Conservation (phyloP, 2,797 vertebrate genomes). For the Premnoplex brunnescens region DNA sequence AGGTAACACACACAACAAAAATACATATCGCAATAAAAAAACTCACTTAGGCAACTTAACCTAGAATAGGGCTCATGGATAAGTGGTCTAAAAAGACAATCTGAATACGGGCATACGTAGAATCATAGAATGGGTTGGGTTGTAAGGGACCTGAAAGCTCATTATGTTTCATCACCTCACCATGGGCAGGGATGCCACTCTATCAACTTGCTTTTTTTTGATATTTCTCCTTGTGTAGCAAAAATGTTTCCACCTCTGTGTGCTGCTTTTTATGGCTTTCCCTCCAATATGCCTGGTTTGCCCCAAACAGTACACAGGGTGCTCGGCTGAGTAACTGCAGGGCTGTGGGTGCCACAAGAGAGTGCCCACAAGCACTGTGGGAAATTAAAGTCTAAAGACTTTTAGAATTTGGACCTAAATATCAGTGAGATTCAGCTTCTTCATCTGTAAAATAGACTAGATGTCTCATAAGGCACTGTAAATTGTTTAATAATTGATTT, state of each 20-base stretch:
- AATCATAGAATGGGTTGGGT: background rate
- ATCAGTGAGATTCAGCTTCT: background rate
- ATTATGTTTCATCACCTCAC: background rate
- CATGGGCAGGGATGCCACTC: background rate
- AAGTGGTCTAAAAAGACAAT: background rate
- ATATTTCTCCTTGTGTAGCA: background rate
- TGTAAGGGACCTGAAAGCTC: background rate
- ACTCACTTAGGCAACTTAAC: background rate
- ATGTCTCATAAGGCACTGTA: background rate
- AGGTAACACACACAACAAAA: background rate
- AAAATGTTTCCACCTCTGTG: background rate
- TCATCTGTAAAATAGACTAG: background rate
- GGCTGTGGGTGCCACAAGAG: background rate
- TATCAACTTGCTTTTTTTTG: background rate
- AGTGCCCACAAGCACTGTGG: background rate
- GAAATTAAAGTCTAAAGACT: background rate
- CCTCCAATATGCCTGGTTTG: background rate
- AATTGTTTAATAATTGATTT: conserved; percentile 31
- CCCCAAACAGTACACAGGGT: accelerated
- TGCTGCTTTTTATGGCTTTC: background rate
- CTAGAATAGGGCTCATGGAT: background rate
- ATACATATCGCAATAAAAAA: background rate
- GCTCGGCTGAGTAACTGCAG: background rate
- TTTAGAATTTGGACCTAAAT: background rate
- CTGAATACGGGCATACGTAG: background rate